These are phyloP conservation scores for Helarctos malayanus DNA, from an alignment of 2,797 vertebrate species.

Conservation along the genomic window DNA sequence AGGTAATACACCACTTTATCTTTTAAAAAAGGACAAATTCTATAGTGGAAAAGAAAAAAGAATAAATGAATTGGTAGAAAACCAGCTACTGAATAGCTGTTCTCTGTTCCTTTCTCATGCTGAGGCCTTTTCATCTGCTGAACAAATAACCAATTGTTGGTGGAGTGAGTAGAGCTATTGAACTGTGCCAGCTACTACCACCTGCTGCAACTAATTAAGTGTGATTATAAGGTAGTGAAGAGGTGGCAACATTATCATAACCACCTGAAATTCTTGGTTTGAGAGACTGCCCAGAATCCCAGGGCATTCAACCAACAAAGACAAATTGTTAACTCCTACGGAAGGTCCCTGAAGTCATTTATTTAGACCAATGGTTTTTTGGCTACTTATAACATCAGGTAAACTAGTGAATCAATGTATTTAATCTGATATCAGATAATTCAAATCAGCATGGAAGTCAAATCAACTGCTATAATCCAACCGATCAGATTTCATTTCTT, in stretches of 20 bases:
- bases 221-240: conserved; percentile 69
- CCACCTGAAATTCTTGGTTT: conserved; percentile 69
- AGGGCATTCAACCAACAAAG: conserved; percentile 62
- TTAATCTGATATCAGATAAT: conserved; percentile 45
- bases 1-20: background rate
- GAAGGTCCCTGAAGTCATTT: conserved; percentile 50
- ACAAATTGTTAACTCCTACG: background rate
- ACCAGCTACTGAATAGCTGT: background rate
- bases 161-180: background rate
- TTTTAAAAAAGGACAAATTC: conserved; percentile 4
- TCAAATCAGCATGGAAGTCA: conserved; percentile 3
- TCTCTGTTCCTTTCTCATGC: conserved; percentile 64
- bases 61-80: conserved; percentile 27
- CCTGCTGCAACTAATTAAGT: conserved; percentile 75
- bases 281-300: conserved; percentile 70
- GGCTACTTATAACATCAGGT: background rate
- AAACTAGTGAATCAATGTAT: conserved; percentile 49
- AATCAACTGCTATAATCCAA: conserved; percentile 1
- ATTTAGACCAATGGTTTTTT: background rate
- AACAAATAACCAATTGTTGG: conserved; percentile 69
- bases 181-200: conserved; percentile 67
- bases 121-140: conserved; percentile 67
- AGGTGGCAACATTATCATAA: conserved; percentile 69
- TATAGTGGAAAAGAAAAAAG: background rate
- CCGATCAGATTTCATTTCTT: background rate